These are phyloP conservation scores for Amia ocellicauda DNA, from an alignment of 2,113 vertebrate species.

Conservation along the genomic window DNA sequence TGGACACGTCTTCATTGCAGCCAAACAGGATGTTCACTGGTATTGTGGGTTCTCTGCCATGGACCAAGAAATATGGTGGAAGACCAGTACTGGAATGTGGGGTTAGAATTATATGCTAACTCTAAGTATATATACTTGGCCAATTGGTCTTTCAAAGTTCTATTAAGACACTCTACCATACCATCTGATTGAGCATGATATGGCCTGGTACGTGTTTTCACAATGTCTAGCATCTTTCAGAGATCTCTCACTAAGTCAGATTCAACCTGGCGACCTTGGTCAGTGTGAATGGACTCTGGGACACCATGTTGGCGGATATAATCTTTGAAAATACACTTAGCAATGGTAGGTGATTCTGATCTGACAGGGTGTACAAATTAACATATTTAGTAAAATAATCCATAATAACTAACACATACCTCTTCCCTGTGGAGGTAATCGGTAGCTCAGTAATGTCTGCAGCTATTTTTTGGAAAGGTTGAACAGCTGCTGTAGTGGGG, in stretches of 20 bases:
- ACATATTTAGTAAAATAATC: slow-evolving; percentile 22
- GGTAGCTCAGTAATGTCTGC: slow-evolving; percentile 26
- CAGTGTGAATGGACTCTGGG: slow-evolving; percentile 16
- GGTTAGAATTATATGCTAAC: slow-evolving; percentile 7
- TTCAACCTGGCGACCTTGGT: slow-evolving; percentile 7
- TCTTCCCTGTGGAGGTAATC: slow-evolving; percentile 8
- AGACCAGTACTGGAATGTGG: slow-evolving; percentile 5
- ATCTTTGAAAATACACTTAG: too few relatives aligned
- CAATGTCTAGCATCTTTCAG: not conserved
- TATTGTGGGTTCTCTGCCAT: slow-evolving; percentile 3
- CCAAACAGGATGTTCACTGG: too few relatives aligned
- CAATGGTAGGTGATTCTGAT: slow-evolving; percentile 4
- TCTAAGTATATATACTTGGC: slow-evolving; percentile 5
- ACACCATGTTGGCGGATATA: slow-evolving; percentile 15
- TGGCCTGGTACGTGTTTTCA: not conserved
- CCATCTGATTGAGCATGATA: slow-evolving; percentile 14
- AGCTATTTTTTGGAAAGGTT: slow-evolving; percentile 28
- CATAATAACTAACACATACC: slow-evolving; percentile 18
- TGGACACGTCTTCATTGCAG: too few relatives aligned
- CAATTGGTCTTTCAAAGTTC: not conserved
- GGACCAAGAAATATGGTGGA: not conserved
- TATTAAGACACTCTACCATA: slow-evolving; percentile 1
- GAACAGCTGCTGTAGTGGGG: too few relatives aligned
- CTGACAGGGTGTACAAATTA: slow-evolving; percentile 15
- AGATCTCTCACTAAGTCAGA: not conserved